Base-by-base conservation (phyloP, 2,113 vertebrate species). In the Salminus brasiliensis region DNA sequence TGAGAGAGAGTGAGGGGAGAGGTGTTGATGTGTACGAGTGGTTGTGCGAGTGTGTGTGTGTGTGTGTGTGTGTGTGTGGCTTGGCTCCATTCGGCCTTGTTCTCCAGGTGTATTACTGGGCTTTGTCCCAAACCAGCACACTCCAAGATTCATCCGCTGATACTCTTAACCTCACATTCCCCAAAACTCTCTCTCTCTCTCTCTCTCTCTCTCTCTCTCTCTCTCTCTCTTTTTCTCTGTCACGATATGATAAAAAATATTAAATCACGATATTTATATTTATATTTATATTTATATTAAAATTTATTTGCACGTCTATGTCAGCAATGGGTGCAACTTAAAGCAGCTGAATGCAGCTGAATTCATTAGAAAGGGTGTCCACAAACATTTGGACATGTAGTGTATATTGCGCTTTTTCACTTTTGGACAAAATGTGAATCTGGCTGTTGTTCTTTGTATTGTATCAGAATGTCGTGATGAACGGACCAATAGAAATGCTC, bases 101-200 rank as follows among this genome's bases (percentile, higher is more conserved):
- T 85, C 80, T 89, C 82, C 89, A 90, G 89, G 88, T 91, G 90
- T 91, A 78, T 59, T 76, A 41, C 80, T 71, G 83, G 88, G 84
- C 83, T 79, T 65, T 36, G 69, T 60, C 83, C 89, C 88, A 91
- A 84, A 74, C 80, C 59, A 74, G 43, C 73, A 87, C 84, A 74
- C 66, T 27, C 3, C 72, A 72, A 12, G 47, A 76, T 85, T 63
- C 41, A 71, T 81, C 59, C 6, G 75, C 79, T 68, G 81, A 68
- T 81, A 70, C 79, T 68, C 82, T 65, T 81, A 70, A 71, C 32
- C 62, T 76, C 21, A 70, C 59, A 60, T 16, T 62, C 16, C 3
- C 29, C 23, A 27, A 12, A 36, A 29, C n/a, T n/a, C n/a, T n/a
- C 15, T 18, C 29, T 55, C 4, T 69, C 9, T 32, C 11, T 36